These are phyloP conservation scores for Latrodectus geometricus DNA, from an alignment of 1,140 invertebrate genomes.

Conservation along the genomic window DNA sequence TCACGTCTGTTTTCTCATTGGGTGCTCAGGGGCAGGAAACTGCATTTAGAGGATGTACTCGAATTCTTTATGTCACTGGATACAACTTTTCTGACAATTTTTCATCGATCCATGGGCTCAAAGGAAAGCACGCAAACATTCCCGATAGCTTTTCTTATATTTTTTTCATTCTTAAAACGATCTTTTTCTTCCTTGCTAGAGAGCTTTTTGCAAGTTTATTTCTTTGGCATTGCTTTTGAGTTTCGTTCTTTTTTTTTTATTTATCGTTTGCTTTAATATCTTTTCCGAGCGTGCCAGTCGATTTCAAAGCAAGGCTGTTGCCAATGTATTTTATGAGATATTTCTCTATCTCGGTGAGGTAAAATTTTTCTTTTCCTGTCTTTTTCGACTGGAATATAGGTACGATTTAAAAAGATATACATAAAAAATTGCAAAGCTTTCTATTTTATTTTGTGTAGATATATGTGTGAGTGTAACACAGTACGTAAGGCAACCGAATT, in stretches of 20 bases:
- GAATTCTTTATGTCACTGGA: conserved; percentile 60
- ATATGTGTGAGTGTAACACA: neutral
- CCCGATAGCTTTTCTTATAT: conserved; percentile 39
- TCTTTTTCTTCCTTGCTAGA: neutral
- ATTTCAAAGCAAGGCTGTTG: conserved; percentile 40
- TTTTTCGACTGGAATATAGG: neutral
- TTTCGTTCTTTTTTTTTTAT: conserved; percentile 15
- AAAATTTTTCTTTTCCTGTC: neutral
- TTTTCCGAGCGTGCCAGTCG: conserved; percentile 26
- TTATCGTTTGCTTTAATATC: conserved; percentile 36
- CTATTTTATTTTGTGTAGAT: neutral
- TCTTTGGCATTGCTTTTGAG: neutral
- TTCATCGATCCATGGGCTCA: conserved; percentile 33
- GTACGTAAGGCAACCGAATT: neutral
- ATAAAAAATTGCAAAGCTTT: neutral
- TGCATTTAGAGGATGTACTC: conserved; percentile 61
- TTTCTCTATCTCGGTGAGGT: conserved; percentile 23
- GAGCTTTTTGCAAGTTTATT: conserved; percentile 47
- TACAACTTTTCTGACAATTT: conserved; percentile 61
- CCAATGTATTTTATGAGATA: conserved; percentile 50
- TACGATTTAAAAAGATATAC: neutral
- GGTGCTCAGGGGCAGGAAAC: conserved; percentile 59
- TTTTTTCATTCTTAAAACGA: conserved; percentile 16
- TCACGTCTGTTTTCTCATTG: conserved; percentile 60
- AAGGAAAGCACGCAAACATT: conserved; percentile 37